Conservation (phyloP, 2,888 invertebrate genomes). For the Exocentrus adspersus region DNA sequence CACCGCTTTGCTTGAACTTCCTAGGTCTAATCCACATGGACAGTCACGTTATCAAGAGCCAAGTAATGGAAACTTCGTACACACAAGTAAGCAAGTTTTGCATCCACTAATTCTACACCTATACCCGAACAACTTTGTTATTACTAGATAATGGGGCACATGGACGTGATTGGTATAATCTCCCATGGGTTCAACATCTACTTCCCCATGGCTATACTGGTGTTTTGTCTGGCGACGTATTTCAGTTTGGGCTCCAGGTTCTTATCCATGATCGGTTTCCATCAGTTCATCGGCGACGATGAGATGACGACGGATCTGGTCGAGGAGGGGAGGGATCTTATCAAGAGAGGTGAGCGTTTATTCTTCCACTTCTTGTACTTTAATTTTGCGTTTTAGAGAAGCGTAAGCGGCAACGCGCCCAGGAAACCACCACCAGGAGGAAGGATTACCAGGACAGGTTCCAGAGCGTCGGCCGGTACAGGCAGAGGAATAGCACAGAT, state of each 20-base stretch:
- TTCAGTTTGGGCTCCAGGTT: conserved; percentile 92
- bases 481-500: conserved; percentile 64
- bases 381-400: conserved; percentile 73
- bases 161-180: conserved; percentile 97
- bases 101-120: too few relatives aligned
- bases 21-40: conserved; percentile 98
- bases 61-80: conserved; percentile 86
- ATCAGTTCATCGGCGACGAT: conserved; percentile 96
- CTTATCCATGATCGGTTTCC: conserved; percentile 91
- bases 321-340: conserved; percentile 92
- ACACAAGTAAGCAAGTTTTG: conserved; percentile 80
- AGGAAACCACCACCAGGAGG: conserved; percentile 81
- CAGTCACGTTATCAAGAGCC: conserved; percentile 87
- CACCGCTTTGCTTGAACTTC: conserved; percentile 98
- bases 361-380: too few relatives aligned
- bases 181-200: conserved; percentile 99
- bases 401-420: conserved; percentile 81
- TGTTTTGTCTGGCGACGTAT: conserved; percentile 93
- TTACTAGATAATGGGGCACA: conserved; percentile 94
- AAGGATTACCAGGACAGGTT: conserved; percentile 78
- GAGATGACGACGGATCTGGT: conserved; percentile 92
- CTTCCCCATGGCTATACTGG: conserved; percentile 96
- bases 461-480: conserved; percentile 62
- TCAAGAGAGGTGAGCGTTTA: conserved; percentile 77
- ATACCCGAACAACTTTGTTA: too few relatives aligned